A percentile compares a stretch with the other conserved stretches of the same genome.
These are phyloP conservation scores for Oryzias sinensis DNA, from an alignment of 2,797 vertebrate genomes.

Conservation along the genomic window DNA sequence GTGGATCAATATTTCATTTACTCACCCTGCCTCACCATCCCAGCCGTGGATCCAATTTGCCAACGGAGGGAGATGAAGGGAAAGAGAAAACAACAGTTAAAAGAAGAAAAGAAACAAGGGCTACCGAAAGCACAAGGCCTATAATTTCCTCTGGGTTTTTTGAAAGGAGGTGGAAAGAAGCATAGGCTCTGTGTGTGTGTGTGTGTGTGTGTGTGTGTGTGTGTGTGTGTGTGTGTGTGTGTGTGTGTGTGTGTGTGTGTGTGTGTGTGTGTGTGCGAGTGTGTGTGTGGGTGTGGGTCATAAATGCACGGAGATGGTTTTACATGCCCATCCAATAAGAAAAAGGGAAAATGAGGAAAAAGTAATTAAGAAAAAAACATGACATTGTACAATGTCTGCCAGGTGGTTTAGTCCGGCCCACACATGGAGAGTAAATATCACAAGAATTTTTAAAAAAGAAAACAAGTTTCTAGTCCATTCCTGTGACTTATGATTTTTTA, in stretches of 20 bases:
- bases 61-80: slow-evolving; percentile 73
- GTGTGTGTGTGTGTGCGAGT: slow-evolving; percentile 23
- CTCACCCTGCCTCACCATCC: slow-evolving; percentile 90
- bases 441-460: too few relatives aligned
- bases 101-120: slow-evolving; percentile 88
- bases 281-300: too few relatives aligned
- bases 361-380: slow-evolving; percentile 6
- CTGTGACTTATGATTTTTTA: too few relatives aligned
- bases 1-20: slow-evolving; percentile 99
- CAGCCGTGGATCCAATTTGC: slow-evolving; percentile 95
- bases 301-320: slow-evolving; percentile 31
- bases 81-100: slow-evolving; percentile 21
- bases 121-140: slow-evolving; percentile 85
- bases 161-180: slow-evolving; percentile 47
- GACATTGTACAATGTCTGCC: slow-evolving; percentile 39
- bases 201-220: slow-evolving; percentile 24
- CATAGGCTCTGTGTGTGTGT: slow-evolving; percentile 6
- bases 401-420: too few relatives aligned
- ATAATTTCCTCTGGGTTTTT: slow-evolving; percentile 92
- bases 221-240: slow-evolving; percentile 21
- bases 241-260: slow-evolving; percentile 22
- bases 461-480: too few relatives aligned
- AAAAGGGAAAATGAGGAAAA: neutral
- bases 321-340: slow-evolving; percentile 48
- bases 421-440: too few relatives aligned